A percentile compares a stretch with the other conserved stretches of the same genome.
These are phyloP conservation scores for Lasioglossum figueresi DNA, from an alignment of 2,888 invertebrate genomes.

Conservation along the genomic window DNA sequence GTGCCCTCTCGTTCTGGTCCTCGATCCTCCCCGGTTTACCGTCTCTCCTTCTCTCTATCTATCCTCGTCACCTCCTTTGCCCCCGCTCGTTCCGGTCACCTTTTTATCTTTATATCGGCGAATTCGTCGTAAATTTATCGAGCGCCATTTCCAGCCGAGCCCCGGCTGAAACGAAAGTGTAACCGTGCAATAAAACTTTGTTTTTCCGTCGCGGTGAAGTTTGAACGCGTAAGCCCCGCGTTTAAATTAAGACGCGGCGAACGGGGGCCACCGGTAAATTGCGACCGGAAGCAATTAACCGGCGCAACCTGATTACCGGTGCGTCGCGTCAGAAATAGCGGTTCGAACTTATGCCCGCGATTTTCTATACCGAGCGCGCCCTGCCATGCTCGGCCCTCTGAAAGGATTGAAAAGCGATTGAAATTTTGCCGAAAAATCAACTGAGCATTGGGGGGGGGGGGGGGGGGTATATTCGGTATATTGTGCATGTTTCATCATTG, in stretches of 20 bases:
- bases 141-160: constrained; percentile 62
- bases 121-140: constrained; percentile 72
- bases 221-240: constrained; percentile 31
- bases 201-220: constrained; percentile 27
- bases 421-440: background rate
- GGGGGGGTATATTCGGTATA: background rate
- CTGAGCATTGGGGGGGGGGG: background rate
- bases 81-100: constrained; percentile 13
- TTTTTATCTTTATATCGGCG: constrained; percentile 67
- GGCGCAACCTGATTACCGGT: constrained; percentile 12
- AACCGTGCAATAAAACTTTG: constrained; percentile 52
- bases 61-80: background rate
- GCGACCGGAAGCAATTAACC: constrained; percentile 20
- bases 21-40: background rate
- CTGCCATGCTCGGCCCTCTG: background rate
- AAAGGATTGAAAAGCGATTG: background rate
- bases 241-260: constrained; percentile 54
- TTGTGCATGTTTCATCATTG: background rate
- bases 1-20: background rate
- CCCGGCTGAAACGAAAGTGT: constrained; percentile 58
- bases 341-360: constrained; percentile 3
- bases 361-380: background rate
- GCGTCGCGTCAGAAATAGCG: constrained; percentile 11
- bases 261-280: constrained; percentile 7
- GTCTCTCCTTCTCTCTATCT: background rate